Base-by-base conservation (phyloP, 2,888 invertebrate genomes). In the Thumatha senex region DNA sequence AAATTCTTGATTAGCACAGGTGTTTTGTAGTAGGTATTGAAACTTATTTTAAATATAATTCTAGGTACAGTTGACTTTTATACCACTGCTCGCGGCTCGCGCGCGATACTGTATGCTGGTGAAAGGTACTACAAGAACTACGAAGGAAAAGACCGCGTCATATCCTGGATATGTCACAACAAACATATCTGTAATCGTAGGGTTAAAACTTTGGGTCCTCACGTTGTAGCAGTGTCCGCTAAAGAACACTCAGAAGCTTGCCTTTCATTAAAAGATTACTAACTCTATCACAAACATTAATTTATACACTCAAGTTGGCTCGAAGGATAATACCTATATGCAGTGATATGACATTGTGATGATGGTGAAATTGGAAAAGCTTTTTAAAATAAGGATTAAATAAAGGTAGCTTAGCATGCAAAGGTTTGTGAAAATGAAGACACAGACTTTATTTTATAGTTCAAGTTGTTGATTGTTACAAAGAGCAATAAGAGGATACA, bases 41-140 rank as follows among this genome's bases (percentile, higher is more conserved):
- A 30, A 40, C 14, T 13, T 13, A 40, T 30, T 40, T 40, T 40
- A 11, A 30, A 14, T 29, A 30, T 13, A 40, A 30, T 30, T 40
- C 13, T 55, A 62, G 67, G 51, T 29, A 30, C n/a, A 2, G 51
- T 56, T 7, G 48, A 54, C 30, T 75, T 63, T 52, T 66, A 56
- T 48, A 31, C 42, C 13, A 67, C 74, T 8, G 48, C 12, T 13
- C 67, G 65, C 43, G 70, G 72, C 7, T 56, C 60, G 5, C 36
- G 65, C 4, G 70, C 60, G 0, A 54, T 62, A 1, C 18, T 56
- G 34, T 70, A 61, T 45, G 51, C 63, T 1, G 65, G 66, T 0
- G 53, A 61, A 29, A 67, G 52, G 39, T 74, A 63, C 43, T 63
- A 74, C 50, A 74, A 68, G 52, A 76, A 74, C 48, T 75, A 74